Evolutionary conservation across 2,888 invertebrate genomes (phyloP), one percentile per base, ranked within the genome.

Genomic region (Allygus modestus): DNA sequence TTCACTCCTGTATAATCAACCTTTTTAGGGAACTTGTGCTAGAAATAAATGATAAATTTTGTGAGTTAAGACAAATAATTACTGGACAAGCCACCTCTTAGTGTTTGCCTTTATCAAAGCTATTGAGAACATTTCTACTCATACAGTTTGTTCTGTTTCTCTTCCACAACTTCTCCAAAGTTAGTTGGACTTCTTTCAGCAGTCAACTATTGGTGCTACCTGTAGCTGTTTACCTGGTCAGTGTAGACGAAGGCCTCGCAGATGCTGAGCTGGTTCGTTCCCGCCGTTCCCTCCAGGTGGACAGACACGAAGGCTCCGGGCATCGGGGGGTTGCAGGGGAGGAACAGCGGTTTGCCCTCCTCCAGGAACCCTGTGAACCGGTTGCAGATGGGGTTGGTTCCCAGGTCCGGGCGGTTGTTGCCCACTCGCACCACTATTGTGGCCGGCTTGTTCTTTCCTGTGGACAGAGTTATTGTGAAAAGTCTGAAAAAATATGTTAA

Each of bases 201-300:
- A n/a, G n/a, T n/a, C n/a, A n/a, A n/a, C n/a, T n/a, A n/a, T n/a
- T n/a, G n/a, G n/a, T n/a, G n/a, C n/a, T n/a, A n/a, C n/a, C n/a
- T n/a, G n/a, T n/a, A n/a, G n/a, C n/a, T 7, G 37, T 37, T 84
- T 87, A 92, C 92, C 91, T 95, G 96, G 90, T 98, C 98, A 0
- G 98, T 98, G 89, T 98, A 98, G 20, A 98, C 97, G 90, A 98
- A 98, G 0, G 97, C 96, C 90, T 98, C 98, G 90, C 98, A 98
- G 15, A 98, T 96, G 0, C 97, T 97, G 17, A 98, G 91, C 86
- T 96, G 96, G 86, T 94, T 95, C 0, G 95, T 94, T 0, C 89
- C 89, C 0, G 92, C 89, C 0, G 94, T 92, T 0, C 95, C 94
- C 91, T 98, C 97, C 84, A 98, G 90, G 89, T 97, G 97, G 0